Evolutionary conservation across 2,113 vertebrate genomes (phyloP), one percentile per base, ranked within the genome.

Genomic region (Girardinichthys multiradiatus): DNA sequence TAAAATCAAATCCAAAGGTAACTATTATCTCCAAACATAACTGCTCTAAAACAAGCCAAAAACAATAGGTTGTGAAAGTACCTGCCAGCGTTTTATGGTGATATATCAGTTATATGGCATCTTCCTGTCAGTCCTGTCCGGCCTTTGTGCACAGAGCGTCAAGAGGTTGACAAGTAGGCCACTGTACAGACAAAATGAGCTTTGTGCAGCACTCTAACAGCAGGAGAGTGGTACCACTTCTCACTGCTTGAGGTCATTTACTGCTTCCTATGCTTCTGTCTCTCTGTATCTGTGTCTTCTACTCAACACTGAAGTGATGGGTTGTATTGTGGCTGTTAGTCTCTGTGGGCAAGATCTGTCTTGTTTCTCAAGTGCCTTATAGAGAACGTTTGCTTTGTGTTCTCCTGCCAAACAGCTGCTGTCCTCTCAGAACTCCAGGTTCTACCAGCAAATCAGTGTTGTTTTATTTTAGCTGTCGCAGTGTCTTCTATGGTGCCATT

Each of bases 231-330:
- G 87, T 80, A 89, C 83, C 89, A 87, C 87, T 90, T 77, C 82
- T 86, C 81, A n/a, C 83, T 83, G 87, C 90, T 90, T 42, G 42
- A 82, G 86, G 90, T 85, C 84, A 82, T 89, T 88, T 86, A 87
- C 87, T 80, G 77, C 35, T 80, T 85, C 84, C 74, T 77, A 57
- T 78, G 74, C 68, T 71, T 28, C 64, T 68, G 68, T 73, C 64
- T 86, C 45, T 81, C 83, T 83, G 81, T 82, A 29, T 82, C 78
- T 54, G 73, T 73, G 74, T 81, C 80, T 84, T 75, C 39, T 66
- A 80, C 78, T 80, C 72, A 37, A 54, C 76, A 64, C 63, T 70
- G 70, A 83, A 88, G 85, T 72, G 79, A 87, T 85, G 67, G 73
- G 75, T 76, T 81, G 86, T 86, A 86, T 82, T 70, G 68, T 81